Percentiles rank a stretch among this genome's conserved stretches.
Conservation (phyloP, 2,113 vertebrate species). For the Aleadryas rufinucha region DNA sequence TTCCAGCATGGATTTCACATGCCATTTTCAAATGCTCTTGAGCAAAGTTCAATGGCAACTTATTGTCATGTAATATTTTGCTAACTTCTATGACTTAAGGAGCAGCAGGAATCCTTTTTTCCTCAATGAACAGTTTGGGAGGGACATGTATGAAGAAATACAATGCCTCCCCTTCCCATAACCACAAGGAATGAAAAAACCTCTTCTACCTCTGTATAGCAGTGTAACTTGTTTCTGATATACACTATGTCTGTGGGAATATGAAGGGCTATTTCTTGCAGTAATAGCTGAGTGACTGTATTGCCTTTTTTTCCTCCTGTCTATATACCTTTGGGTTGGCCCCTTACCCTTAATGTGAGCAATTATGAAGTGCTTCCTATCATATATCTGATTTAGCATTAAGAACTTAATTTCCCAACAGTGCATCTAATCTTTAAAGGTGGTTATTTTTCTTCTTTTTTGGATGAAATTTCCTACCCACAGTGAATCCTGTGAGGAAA, state of each 20-base stretch:
- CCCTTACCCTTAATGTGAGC: neutral
- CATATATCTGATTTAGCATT: neutral
- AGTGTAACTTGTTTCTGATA: neutral
- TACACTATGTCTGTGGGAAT: neutral
- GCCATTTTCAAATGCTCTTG: neutral
- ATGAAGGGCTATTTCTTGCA: neutral
- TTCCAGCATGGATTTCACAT: neutral
- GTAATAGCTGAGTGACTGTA: neutral
- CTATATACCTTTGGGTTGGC: neutral
- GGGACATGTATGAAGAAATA: neutral
- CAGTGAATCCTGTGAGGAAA: neutral
- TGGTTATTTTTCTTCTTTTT: neutral
- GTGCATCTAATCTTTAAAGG: constrained; percentile 21
- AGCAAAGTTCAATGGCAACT: neutral
- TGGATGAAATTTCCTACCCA: neutral
- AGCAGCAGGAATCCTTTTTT: neutral
- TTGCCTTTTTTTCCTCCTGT: neutral
- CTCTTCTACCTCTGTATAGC: neutral
- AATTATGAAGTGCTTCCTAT: neutral
- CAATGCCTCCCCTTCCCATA: neutral
- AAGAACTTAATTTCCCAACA: constrained; percentile 22
- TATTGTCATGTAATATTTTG: neutral
- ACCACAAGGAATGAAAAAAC: neutral
- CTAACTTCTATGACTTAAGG: neutral
- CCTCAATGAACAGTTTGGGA: neutral